Percentiles rank a stretch among this genome's conserved stretches.
phyloP scores from a whole-genome alignment of 2,113 vertebrate species.

The Rhinopomastus cyanomelas region DNA sequence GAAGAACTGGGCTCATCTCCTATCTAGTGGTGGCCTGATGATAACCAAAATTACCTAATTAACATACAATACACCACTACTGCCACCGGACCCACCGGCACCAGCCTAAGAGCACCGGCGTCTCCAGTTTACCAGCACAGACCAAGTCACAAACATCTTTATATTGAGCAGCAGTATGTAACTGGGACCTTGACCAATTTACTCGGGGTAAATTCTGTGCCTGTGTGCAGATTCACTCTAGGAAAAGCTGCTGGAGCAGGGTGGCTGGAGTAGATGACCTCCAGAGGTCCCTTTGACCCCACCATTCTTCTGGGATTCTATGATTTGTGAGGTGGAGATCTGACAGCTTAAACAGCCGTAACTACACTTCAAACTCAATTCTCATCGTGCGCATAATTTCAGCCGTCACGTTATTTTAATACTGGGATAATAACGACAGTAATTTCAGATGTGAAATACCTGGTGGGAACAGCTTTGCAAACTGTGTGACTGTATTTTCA shows the following conservation, averaged over 20 bases:
- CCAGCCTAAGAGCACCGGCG: not conserved
- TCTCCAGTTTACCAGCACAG: not conserved
- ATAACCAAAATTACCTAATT: not conserved
- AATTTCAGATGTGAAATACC: not conserved
- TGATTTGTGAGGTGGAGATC: not conserved
- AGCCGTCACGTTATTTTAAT: not conserved
- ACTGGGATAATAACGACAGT: not conserved
- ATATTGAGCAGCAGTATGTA: no score
- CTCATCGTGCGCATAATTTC: not conserved
- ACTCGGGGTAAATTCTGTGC: no score
- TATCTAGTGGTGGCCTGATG: not conserved
- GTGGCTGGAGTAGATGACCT: not conserved
- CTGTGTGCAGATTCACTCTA: no score
- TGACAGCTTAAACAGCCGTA: slow-evolving; percentile 35
- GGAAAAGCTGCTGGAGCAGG: not conserved
- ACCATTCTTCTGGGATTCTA: not conserved
- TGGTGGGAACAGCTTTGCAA: not conserved
- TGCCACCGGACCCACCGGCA: not conserved
- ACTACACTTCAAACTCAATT: not conserved
- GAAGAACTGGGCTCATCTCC: not conserved
- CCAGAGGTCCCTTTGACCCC: not conserved
- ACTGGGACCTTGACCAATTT: no score
- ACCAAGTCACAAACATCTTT: no score
- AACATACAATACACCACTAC: not conserved
- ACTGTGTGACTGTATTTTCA: not conserved